These are phyloP conservation scores for Lampris megalopsis DNA, from an alignment of 2,113 vertebrate species.

Conservation along the genomic window DNA sequence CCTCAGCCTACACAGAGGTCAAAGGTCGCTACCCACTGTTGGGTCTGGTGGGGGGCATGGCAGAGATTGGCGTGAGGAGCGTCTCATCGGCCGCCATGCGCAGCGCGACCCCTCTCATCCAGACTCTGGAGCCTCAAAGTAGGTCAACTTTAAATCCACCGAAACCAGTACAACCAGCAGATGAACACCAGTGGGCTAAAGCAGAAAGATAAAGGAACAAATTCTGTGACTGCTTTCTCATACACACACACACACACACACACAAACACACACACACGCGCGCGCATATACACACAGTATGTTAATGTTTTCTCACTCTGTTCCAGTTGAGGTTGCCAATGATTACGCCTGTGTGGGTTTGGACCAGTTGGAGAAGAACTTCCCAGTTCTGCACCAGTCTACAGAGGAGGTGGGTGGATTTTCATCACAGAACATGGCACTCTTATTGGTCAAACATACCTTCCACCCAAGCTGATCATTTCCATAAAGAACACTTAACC, in stretches of 20 bases:
- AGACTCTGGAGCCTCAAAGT: slow-evolving; percentile 79
- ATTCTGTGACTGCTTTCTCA: too few species aligned
- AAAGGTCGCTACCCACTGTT: slow-evolving; percentile 76
- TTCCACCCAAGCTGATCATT: background rate
- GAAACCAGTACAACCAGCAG: too few species aligned
- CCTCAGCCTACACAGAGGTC: slow-evolving; percentile 50
- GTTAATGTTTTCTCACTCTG: background rate
- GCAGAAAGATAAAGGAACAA: background rate
- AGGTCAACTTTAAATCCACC: slow-evolving; percentile 23
- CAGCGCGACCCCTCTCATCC: slow-evolving; percentile 70
- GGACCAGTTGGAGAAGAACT: slow-evolving; percentile 73
- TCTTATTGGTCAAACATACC: too few species aligned
- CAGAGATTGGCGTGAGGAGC: slow-evolving; percentile 64
- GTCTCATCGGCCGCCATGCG: slow-evolving; percentile 57
- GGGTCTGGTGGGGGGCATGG: slow-evolving; percentile 69
- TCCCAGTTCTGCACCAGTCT: slow-evolving; percentile 77
- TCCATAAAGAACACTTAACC: too few species aligned
- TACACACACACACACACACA: too few species aligned
- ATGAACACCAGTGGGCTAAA: background rate
- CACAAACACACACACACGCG: background rate
- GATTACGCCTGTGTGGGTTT: slow-evolving; percentile 71
- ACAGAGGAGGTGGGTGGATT: slow-evolving; percentile 73
- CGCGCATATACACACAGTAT: background rate
- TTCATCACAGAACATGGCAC: too few species aligned
- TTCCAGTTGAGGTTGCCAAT: slow-evolving; percentile 75